Conservation (phyloP, 2,888 invertebrate genomes). For the Lasioglossum leucozonium region DNA sequence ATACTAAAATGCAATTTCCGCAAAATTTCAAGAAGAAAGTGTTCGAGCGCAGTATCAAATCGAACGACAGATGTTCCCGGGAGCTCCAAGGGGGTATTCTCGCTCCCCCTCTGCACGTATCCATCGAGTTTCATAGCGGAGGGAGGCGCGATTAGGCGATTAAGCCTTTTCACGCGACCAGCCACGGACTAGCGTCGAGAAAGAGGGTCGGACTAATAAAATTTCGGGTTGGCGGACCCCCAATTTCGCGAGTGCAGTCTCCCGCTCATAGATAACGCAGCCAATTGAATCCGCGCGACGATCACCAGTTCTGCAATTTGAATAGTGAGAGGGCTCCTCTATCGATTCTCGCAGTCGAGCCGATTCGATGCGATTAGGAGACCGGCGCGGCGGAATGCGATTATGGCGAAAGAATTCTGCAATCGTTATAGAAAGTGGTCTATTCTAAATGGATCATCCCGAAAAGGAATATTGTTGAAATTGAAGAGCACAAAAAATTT, state of each 20-base stretch:
- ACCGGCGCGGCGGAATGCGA: neutral
- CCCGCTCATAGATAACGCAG: slow-evolving; percentile 30
- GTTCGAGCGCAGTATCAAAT: neutral
- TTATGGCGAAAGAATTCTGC: neutral
- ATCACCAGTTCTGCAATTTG: slow-evolving; percentile 41
- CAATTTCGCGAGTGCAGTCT: slow-evolving; percentile 37
- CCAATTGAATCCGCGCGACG: slow-evolving; percentile 55
- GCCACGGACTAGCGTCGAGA: slow-evolving; percentile 15
- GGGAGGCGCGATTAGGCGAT: slow-evolving; percentile 61
- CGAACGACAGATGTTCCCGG: slow-evolving; percentile 62
- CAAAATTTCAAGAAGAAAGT: neutral
- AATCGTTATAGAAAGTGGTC: neutral
- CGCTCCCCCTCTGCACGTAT: slow-evolving; percentile 47
- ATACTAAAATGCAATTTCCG: neutral
- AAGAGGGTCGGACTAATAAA: slow-evolving; percentile 53
- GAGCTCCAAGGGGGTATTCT: slow-evolving; percentile 27
- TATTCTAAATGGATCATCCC: neutral
- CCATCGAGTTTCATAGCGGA: slow-evolving; percentile 43
- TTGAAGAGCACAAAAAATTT: too few species aligned
- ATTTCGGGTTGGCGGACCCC: slow-evolving; percentile 32
- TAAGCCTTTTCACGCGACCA: slow-evolving; percentile 53
- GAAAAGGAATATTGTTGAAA: neutral
- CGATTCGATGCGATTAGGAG: neutral
- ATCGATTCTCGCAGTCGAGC: slow-evolving; percentile 20
- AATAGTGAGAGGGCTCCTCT: slow-evolving; percentile 20